Percentiles rank a stretch among this genome's conserved stretches.
phyloP scores from a whole-genome alignment of 37 sponge, comb jelly and placozoan genomes.

The Beroe forskalii region DNA sequence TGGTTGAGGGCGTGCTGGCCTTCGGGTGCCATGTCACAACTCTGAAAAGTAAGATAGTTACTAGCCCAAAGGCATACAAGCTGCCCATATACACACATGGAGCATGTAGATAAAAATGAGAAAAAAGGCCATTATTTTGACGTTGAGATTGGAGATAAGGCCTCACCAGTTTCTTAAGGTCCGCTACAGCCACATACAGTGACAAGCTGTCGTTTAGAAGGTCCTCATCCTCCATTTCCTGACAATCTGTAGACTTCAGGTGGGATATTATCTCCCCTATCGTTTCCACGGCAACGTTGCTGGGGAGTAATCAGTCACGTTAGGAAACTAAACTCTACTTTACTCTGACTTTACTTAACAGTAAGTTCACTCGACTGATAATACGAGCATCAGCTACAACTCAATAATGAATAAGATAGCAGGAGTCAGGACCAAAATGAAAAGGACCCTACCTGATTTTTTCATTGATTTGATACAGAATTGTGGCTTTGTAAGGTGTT shows the following conservation, averaged over 20 bases:
- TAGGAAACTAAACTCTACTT: too few species aligned
- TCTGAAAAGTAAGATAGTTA: background rate
- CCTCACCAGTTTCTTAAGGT: conserved; percentile 39
- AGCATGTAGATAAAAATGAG: too few species aligned
- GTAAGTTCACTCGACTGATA: too few species aligned
- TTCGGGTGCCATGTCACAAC: background rate
- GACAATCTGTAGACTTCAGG: background rate
- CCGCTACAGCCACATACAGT: conserved; percentile 9
- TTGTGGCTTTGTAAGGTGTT: background rate
- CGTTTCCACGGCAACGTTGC: background rate
- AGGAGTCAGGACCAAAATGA: background rate
- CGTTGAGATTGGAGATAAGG: too few species aligned
- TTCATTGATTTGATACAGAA: conserved; percentile 15
- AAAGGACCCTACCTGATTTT: background rate
- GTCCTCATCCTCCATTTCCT: conserved; percentile 17
- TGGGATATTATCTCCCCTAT: background rate
- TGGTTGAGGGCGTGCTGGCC: conserved; percentile 1
- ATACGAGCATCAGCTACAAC: too few species aligned
- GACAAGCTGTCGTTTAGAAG: conserved; percentile 21
- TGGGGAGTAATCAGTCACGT: too few species aligned
- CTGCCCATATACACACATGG: too few species aligned
- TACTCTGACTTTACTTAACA: too few species aligned
- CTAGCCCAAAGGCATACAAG: too few species aligned
- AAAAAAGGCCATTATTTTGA: too few species aligned
- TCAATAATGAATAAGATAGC: too few species aligned